Evolutionary conservation across 2,888 invertebrate species (phyloP).

Genomic region (Callyntrura guangdongensis): DNA sequence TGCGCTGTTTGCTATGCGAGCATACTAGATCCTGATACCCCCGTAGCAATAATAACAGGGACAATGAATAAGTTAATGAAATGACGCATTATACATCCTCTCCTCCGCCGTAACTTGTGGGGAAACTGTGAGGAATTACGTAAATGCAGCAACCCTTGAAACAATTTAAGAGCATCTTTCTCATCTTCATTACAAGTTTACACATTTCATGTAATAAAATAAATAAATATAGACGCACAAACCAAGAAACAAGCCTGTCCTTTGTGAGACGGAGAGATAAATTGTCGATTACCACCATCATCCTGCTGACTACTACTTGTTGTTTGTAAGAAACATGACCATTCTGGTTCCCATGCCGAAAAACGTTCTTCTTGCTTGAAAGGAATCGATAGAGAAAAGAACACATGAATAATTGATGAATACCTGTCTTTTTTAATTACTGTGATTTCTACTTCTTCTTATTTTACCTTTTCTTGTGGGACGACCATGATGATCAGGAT

Average conservation of each 20-base stretch:
- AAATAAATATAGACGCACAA: background rate
- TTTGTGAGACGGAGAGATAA: constrained; percentile 14
- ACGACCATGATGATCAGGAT: background rate
- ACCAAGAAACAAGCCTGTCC: background rate
- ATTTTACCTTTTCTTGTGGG: constrained; percentile 43
- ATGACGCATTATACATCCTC: constrained; percentile 1
- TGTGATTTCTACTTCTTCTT: constrained; percentile 62
- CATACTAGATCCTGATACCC: background rate
- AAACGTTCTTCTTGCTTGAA: constrained; percentile 52
- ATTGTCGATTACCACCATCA: constrained; percentile 25
- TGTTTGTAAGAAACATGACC: constrained; percentile 40
- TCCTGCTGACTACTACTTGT: constrained; percentile 28
- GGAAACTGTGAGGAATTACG: constrained; percentile 40
- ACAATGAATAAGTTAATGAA: constrained; percentile 27
- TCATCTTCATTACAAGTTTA: background rate
- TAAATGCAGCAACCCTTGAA: constrained; percentile 32
- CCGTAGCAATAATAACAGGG: background rate
- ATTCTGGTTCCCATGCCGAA: constrained; percentile 55
- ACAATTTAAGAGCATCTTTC: background rate
- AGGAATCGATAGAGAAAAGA: constrained; percentile 54
- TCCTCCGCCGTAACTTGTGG: background rate
- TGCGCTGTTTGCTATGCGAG: background rate
- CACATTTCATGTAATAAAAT: background rate
- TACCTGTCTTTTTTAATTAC: constrained; percentile 80
- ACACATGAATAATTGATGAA: constrained; percentile 74